A percentile compares a stretch with the other conserved stretches of the same genome.
These are phyloP conservation scores for Tineola bisselliella DNA, from an alignment of 2,888 invertebrate genomes.

Conservation along the genomic window DNA sequence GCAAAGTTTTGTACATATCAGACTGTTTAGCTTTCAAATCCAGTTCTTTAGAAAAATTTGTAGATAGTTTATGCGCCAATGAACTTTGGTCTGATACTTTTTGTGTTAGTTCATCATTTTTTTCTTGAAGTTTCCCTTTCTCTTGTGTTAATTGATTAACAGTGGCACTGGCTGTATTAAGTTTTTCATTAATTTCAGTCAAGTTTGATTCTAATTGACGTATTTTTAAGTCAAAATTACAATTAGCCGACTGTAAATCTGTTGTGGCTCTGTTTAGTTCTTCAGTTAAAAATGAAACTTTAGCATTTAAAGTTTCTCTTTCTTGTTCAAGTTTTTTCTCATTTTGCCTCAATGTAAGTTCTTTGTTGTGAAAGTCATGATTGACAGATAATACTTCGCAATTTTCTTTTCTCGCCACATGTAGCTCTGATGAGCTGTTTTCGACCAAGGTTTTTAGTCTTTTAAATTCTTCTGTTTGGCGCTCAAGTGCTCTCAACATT, in stretches of 20 bases:
- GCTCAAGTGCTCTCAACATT: conserved; percentile 74
- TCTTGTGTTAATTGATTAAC: conserved; percentile 75
- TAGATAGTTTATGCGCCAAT: conserved; percentile 76
- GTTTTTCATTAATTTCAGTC: conserved; percentile 81
- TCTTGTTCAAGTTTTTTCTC: conserved; percentile 89
- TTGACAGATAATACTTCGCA: conserved; percentile 83
- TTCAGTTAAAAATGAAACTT: conserved; percentile 80
- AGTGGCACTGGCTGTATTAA: conserved; percentile 75
- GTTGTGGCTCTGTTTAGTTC: conserved; percentile 82
- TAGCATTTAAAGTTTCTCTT: conserved; percentile 76
- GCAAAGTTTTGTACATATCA: conserved; percentile 83
- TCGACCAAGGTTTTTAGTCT: conserved; percentile 75
- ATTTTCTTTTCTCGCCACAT: conserved; percentile 80
- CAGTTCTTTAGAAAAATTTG: conserved; percentile 82
- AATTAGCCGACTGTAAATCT: conserved; percentile 81
- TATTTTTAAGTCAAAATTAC: conserved; percentile 70
- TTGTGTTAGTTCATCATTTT: conserved; percentile 75
- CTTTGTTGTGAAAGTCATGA: conserved; percentile 84
- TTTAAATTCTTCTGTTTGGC: conserved; percentile 78
- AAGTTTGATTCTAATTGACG: conserved; percentile 77
- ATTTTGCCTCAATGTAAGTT: conserved; percentile 80
- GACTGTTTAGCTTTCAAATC: conserved; percentile 86
- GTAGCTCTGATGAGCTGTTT: conserved; percentile 77
- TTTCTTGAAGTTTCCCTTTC: conserved; percentile 73
- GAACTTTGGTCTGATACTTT: conserved; percentile 79